Conservation (phyloP, 92 coral and sea anemone species). For the Parazoanthus darwini region DNA sequence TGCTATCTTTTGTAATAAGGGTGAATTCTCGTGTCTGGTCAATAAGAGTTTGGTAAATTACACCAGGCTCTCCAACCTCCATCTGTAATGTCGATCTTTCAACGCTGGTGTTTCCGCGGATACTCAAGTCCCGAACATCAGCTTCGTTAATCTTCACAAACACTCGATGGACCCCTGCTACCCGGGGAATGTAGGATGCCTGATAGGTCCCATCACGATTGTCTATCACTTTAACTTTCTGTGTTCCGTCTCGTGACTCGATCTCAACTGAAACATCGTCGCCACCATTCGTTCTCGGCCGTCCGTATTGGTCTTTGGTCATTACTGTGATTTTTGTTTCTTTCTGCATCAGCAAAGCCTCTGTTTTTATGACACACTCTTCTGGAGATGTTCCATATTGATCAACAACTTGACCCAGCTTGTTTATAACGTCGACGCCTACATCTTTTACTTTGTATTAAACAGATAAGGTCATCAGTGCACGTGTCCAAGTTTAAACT, state of each 20-base stretch:
- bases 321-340: not conserved
- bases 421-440: not conserved
- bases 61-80: not conserved
- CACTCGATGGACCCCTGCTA: not conserved
- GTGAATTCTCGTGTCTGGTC: not conserved
- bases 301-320: not conserved
- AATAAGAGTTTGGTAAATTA: not conserved
- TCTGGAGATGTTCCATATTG: not conserved
- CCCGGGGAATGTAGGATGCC: not conserved
- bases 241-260: not conserved
- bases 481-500: not conserved
- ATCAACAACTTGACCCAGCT: not conserved
- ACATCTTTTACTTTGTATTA: not conserved
- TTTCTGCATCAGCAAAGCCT: not conserved
- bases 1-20: not conserved
- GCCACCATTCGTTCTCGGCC: not conserved
- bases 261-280: not conserved
- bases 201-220: not conserved
- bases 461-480: constrained; percentile 4
- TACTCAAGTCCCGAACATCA: not conserved
- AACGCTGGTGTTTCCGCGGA: not conserved
- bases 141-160: not conserved
- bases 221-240: not conserved
- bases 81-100: not conserved
- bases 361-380: not conserved